These are phyloP conservation scores for Leucosticte australis DNA, from an alignment of 2,113 vertebrate species.

Conservation along the genomic window DNA sequence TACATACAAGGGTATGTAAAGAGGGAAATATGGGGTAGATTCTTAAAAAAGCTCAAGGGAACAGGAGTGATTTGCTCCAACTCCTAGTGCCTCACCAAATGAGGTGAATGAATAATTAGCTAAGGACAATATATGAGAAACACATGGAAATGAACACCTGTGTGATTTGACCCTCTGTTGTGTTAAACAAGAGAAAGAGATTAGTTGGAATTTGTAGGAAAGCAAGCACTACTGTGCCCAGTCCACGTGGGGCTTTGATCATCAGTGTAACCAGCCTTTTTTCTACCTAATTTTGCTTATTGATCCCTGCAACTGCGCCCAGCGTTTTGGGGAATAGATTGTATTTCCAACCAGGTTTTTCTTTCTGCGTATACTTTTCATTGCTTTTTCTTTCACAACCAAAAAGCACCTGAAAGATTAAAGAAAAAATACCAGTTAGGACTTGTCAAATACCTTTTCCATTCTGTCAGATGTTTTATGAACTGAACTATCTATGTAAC, in stretches of 20 bases:
- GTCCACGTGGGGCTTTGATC: not conserved
- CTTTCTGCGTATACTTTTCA: not conserved
- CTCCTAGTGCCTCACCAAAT: not conserved
- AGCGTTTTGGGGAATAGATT: not conserved
- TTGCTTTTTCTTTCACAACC: not conserved
- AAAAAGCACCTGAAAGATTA: not conserved
- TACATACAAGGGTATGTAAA: not conserved
- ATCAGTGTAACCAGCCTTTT: not conserved
- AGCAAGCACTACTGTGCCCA: not conserved
- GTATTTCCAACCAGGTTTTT: not conserved
- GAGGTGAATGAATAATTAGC: not conserved
- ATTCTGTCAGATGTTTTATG: conserved; percentile 47
- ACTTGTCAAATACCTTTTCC: conserved; percentile 57
- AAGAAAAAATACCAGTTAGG: not conserved
- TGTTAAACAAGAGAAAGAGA: not conserved
- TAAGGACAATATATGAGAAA: not conserved
- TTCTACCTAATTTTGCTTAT: not conserved
- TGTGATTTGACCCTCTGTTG: not conserved
- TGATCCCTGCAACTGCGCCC: not conserved
- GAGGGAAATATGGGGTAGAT: not conserved
- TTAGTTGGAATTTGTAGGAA: not conserved
- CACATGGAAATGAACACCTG: not conserved
- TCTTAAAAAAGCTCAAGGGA: not conserved
- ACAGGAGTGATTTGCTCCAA: not conserved
- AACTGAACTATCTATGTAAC: not conserved